A percentile compares a stretch with the other conserved stretches of the same genome.
Evolutionary conservation across 2,113 vertebrate genomes (phyloP).

Genomic region (Pogona vitticeps): DNA sequence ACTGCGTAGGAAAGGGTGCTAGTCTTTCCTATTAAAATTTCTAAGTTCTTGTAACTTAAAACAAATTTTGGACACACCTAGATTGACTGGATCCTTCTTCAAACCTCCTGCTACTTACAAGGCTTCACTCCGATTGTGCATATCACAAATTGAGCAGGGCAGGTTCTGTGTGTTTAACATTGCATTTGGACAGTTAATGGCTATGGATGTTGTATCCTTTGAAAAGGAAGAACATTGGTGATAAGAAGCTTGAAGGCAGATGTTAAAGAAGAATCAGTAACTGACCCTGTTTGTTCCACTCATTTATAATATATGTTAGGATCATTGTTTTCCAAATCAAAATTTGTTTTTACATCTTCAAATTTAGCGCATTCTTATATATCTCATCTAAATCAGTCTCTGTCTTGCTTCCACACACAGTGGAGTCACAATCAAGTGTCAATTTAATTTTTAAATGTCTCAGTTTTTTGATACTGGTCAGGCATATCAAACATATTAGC

Average conservation of each 20-base stretch:
- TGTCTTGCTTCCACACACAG: background rate
- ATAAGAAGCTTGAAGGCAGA: background rate
- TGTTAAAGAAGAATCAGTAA: background rate
- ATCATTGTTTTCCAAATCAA: background rate
- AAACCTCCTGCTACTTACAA: background rate
- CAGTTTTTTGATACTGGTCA: background rate
- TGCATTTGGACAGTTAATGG: background rate
- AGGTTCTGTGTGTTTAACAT: background rate
- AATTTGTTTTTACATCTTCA: background rate
- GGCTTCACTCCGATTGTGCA: background rate
- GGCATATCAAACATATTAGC: background rate
- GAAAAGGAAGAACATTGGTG: background rate
- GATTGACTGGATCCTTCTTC: background rate
- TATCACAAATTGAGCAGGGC: background rate
- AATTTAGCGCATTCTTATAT: background rate
- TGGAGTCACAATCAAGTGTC: background rate
- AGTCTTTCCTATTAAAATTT: too few species aligned
- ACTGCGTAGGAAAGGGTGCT: background rate
- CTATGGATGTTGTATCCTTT: background rate
- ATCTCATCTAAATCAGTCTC: background rate
- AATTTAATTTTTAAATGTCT: background rate
- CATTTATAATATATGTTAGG: background rate
- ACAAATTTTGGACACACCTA: background rate
- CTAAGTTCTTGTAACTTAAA: background rate
- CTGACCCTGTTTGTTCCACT: background rate